Evolutionary conservation across 2,113 vertebrate species (phyloP).

Genomic region (Clarias magur): DNA sequence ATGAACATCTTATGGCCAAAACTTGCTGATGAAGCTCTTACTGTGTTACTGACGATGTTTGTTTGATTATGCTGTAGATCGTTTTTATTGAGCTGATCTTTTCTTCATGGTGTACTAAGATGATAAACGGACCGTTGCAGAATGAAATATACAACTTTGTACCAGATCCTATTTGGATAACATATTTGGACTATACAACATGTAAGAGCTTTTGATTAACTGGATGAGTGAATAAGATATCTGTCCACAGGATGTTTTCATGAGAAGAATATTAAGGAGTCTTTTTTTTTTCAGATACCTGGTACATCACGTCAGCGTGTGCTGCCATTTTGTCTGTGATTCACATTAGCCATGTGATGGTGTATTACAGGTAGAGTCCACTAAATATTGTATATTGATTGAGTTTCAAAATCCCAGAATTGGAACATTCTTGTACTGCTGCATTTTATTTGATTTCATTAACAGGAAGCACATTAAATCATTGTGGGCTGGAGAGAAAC

Average conservation of each 20-base stretch:
- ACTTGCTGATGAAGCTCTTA: too few relatives aligned
- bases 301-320: constrained; percentile 76
- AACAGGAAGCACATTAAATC: constrained; percentile 84
- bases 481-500: constrained; percentile 80
- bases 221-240: background rate
- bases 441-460: background rate
- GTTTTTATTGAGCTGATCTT: background rate
- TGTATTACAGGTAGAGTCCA: constrained; percentile 80
- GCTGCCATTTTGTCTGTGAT: constrained; percentile 77
- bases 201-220: background rate
- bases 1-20: too few relatives aligned
- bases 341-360: constrained; percentile 81
- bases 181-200: background rate
- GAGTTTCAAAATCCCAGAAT: background rate
- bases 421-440: background rate
- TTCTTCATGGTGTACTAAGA: background rate
- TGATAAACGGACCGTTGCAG: background rate
- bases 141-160: background rate
- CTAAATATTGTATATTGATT: too few relatives aligned
- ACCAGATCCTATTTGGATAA: background rate
- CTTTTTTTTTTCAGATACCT: constrained; percentile 67
- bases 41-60: background rate
- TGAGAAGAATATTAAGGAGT: background rate
- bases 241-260: background rate
- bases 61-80: background rate